Percentiles rank a stretch among this genome's conserved stretches.
Conservation (phyloP, 1,140 invertebrate species). For the Drosophila ananassae region DNA sequence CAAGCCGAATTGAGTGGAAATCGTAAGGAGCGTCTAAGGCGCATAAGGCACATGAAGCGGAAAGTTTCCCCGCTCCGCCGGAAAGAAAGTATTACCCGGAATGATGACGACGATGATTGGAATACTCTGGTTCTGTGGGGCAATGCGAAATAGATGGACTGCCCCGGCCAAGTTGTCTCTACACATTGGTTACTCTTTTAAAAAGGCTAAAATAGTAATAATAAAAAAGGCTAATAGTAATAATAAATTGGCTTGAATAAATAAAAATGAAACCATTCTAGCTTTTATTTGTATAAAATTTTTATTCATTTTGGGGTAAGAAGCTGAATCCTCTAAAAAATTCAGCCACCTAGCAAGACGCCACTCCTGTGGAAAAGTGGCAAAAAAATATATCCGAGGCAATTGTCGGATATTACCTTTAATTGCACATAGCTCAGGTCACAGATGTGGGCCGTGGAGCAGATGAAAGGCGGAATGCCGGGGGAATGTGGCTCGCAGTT, state of each 20-base stretch:
- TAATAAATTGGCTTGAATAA: too few relatives aligned
- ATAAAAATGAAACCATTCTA: too few relatives aligned
- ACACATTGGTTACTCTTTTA: not conserved
- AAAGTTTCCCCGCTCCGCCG: constrained; percentile 37
- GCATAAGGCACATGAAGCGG: constrained; percentile 67
- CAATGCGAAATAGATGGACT: constrained; percentile 39
- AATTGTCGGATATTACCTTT: constrained; percentile 62
- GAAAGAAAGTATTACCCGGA: constrained; percentile 29
- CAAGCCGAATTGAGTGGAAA: constrained; percentile 77
- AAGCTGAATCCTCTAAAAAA: not conserved
- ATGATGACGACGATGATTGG: constrained; percentile 45
- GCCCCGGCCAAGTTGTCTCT: not conserved
- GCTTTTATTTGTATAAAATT: too few relatives aligned
- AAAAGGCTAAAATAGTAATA: not conserved
- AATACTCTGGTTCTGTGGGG: constrained; percentile 16
- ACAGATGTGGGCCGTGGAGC: constrained; percentile 30
- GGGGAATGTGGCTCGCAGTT: constrained; percentile 44
- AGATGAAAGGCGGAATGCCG: constrained; percentile 67
- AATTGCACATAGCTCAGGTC: constrained; percentile 59
- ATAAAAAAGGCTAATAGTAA: too few relatives aligned
- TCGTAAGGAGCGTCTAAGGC: constrained; percentile 58
- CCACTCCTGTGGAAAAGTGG: not conserved
- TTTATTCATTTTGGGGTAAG: too few relatives aligned
- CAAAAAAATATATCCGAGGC: constrained; percentile 1
- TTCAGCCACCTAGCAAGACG: too few relatives aligned